Evolutionary conservation across 2,113 vertebrate genomes (phyloP), one percentile per base, ranked within the genome.

Genomic region (Neotoma lepida): DNA sequence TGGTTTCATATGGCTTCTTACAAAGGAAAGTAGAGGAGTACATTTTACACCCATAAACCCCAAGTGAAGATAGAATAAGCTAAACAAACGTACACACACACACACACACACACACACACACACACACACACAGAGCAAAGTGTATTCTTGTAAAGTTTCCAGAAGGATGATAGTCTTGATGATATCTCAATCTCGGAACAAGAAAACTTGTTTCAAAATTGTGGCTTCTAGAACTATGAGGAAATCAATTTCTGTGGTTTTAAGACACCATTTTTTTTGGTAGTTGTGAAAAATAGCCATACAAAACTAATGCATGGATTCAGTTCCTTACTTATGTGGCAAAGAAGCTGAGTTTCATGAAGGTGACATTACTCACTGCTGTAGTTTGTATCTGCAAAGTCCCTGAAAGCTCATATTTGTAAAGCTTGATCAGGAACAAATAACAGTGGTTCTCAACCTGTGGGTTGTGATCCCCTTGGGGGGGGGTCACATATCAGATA

Each of bases 121-220:
- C 39, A 44, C 71, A 73, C 70, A 73, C 4, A 73, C 70, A 41
- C 8, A 51, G n/a, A 71, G 61, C 24, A 56, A 91, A 35, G n/a
- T 44, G 26, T 58, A 41, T 17, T 84, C 1, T 64, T 66, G 18
- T 73, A 71, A 8, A 71, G n/a, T 6, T n/a, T 76, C 12, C 87
- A 92, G 26, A 86, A 14, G 18, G 24, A 4, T 76, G 35, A 2
- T 63, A 35, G 39, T 39, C 74, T 68, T 80, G 4, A 46, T 85
- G 71, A 88, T 15, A 44, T 22, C 33, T 63, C 88, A 74, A 30
- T 82, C 66, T 26, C 10, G 28, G 71, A 26, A 17, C 44, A 88
- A 28, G 44, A 22, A 89, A 95, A 44, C 13, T 56, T n/a, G 74
- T 81, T 58, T 93, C 66, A 93, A 61, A 46, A 49, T 70, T 92